phyloP scores from a whole-genome alignment of 2,888 invertebrate genomes.

The Cantharis rufa region DNA sequence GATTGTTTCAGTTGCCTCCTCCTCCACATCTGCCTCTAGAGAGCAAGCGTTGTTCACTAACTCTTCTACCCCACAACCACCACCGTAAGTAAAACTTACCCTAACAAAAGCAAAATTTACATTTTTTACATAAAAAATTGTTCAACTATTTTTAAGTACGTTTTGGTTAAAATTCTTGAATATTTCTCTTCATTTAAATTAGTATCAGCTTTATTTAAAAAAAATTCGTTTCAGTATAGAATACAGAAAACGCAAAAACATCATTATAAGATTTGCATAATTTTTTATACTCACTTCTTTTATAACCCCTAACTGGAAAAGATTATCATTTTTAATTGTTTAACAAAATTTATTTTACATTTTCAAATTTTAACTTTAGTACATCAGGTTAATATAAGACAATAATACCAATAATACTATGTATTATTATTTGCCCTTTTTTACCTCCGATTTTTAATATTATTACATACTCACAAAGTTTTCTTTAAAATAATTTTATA shows the following conservation, averaged over 20 bases:
- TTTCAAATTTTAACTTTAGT: not conserved
- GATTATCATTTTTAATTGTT: not conserved
- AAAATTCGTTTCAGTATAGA: not conserved
- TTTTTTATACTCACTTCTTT: not conserved
- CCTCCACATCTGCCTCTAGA: slow-evolving; percentile 75
- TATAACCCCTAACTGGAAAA: not conserved
- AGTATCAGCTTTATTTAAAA: not conserved
- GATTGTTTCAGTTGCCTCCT: slow-evolving; percentile 65
- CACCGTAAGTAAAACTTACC: slow-evolving; percentile 26
- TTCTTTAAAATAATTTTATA: not conserved
- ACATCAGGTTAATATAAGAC: too few relatives aligned
- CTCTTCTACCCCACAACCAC: slow-evolving; percentile 53
- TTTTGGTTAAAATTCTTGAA: not conserved
- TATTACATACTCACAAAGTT: not conserved
- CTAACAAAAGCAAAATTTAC: not conserved
- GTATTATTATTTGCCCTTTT: not conserved
- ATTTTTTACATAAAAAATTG: not conserved
- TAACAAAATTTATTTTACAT: not conserved
- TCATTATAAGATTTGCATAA: not conserved
- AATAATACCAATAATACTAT: too few relatives aligned
- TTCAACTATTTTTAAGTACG: not conserved
- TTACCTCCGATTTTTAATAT: not conserved
- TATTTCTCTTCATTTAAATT: not conserved
- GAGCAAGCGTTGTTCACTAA: slow-evolving; percentile 59
- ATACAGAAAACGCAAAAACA: not conserved